phyloP scores from a whole-genome alignment of 1,140 invertebrate species.

The Ceratosolen fusciceps region DNA sequence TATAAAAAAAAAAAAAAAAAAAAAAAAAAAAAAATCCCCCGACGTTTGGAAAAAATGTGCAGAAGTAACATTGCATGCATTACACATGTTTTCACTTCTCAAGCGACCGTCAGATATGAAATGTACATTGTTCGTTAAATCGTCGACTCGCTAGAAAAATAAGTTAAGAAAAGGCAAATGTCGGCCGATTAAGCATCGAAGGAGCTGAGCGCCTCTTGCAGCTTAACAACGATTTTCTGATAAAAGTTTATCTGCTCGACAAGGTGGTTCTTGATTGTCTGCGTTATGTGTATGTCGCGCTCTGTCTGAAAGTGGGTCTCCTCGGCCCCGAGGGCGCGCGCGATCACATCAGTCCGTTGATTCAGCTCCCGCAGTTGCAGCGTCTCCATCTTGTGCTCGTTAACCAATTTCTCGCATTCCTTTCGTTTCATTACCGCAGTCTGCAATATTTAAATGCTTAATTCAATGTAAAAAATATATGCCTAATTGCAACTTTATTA shows the following conservation, averaged over 20 bases:
- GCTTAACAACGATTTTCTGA: slow-evolving; percentile 81
- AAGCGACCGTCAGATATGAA: too few relatives aligned
- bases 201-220: slow-evolving; percentile 74
- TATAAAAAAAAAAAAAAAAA: slow-evolving; percentile 2
- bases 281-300: slow-evolving; percentile 87
- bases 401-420: slow-evolving; percentile 87
- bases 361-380: slow-evolving; percentile 85
- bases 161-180: background rate
- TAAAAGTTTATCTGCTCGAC: slow-evolving; percentile 93
- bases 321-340: slow-evolving; percentile 93
- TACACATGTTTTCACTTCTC: too few relatives aligned
- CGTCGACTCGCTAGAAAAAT: too few relatives aligned
- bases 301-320: slow-evolving; percentile 93
- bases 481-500: too few relatives aligned
- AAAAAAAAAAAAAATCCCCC: background rate
- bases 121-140: too few relatives aligned
- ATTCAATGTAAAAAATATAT: too few relatives aligned
- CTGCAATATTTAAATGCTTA: slow-evolving; percentile 61
- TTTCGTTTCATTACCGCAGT: slow-evolving; percentile 89
- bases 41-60: too few relatives aligned
- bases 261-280: slow-evolving; percentile 88
- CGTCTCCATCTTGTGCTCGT: slow-evolving; percentile 87
- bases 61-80: too few relatives aligned
- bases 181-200: slow-evolving; percentile 66
- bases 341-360: slow-evolving; percentile 89